Conservation (phyloP, 2,797 vertebrate species). For the Enteromius thamalakanensis region DNA sequence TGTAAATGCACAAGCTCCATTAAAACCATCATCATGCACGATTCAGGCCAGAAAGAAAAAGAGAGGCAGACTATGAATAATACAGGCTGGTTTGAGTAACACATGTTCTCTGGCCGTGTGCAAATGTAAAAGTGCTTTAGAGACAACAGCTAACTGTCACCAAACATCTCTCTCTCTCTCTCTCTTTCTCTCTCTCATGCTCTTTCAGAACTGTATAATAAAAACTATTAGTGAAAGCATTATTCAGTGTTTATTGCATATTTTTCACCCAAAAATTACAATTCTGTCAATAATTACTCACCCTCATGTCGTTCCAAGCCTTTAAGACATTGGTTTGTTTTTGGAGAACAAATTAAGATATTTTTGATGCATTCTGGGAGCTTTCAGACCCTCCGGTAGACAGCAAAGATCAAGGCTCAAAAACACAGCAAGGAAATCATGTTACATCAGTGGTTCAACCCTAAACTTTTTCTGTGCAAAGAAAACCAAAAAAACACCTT, state of each 20-base stretch:
- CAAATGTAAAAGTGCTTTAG: constrained; percentile 69
- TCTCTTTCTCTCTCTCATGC: constrained; percentile 43
- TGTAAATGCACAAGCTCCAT: constrained; percentile 50
- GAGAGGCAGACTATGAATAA: constrained; percentile 71
- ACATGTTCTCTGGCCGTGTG: constrained; percentile 68
- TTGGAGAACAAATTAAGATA: no score
- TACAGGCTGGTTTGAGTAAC: constrained; percentile 69
- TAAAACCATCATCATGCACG: constrained; percentile 36
- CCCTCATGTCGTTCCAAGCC: no score
- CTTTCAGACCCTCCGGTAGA: no score
- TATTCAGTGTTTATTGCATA: background rate
- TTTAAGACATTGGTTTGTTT: no score
- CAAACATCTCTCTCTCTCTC: constrained; percentile 65
- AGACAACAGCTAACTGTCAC: constrained; percentile 65
- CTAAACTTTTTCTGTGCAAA: no score
- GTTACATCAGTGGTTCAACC: no score
- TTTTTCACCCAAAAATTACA: no score
- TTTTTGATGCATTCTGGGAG: no score
- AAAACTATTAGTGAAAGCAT: background rate
- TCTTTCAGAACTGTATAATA: background rate
- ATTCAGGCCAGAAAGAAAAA: constrained; percentile 23
- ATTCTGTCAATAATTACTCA: no score
- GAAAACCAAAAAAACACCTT: no score
- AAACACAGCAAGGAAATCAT: no score
- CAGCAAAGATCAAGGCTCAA: no score